Base-by-base conservation (phyloP, 1,140 invertebrate genomes). In the Hermetia illucens region DNA sequence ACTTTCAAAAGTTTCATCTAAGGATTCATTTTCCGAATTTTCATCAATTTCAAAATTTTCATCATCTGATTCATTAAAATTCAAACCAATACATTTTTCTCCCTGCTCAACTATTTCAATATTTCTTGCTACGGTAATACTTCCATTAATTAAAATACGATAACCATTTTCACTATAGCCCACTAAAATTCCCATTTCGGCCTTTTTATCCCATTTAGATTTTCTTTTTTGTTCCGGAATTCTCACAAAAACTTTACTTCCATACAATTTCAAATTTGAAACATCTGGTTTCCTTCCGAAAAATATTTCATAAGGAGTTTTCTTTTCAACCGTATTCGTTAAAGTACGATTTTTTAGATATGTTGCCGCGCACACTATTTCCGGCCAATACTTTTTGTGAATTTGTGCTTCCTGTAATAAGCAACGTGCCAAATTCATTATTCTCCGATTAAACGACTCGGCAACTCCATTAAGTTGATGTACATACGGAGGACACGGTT, bases 151-250 rank as follows among this genome's bases (percentile, higher is more conserved):
- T 17, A 44, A 18, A 4, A 41, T 35, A 32, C 38, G 31, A 33
- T 39, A 39, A 6, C 38, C 16, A 9, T 29, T 29, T 29, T 29
- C 27, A 29, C 16, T 29, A 15, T 29, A 29, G 27, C 27, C 27
- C 16, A 29, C 27, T 15, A 29, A 15, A 29, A 29, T 29, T 29
- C 27, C 27, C n/a, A 29, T 3, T 46, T 50, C 34, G 3, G 55
- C 48, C 44, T 58, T 58, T 36, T 48, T 40, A 44, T 56, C 48
- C 49, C 47, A 53, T 47, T 58, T 55, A 45, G 38, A 44, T 42
- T 49, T 49, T 52, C 52, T 51, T 44, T 42, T 36, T 34, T 36
- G 39, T 44, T 56, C 52, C 21, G 52, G 53, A 18, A 50, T 22
- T 33, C 48, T 47, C 1, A 58, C 51, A 54, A 48, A 56, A 31